A percentile compares a stretch with the other conserved stretches of the same genome.
Conservation (phyloP, 2,797 vertebrate genomes). For the Liparis tanakae region DNA sequence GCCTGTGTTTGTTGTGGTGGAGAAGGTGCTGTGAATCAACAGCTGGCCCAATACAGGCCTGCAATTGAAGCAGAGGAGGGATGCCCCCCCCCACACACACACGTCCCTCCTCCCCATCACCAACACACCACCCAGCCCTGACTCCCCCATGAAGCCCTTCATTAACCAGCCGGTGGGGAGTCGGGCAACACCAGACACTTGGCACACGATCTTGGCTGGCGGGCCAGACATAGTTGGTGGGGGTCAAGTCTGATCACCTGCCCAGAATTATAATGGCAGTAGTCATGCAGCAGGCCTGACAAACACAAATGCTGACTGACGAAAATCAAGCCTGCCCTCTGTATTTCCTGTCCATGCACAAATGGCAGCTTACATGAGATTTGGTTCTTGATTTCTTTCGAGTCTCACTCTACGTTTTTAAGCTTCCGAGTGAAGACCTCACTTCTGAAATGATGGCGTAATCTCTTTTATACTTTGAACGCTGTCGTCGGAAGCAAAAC, state of each 20-base stretch:
- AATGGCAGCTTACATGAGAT: constrained; percentile 22
- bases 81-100: constrained; percentile 43
- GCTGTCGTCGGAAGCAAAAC: background rate
- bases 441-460: background rate
- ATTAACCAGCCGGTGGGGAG: constrained; percentile 83
- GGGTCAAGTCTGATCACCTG: constrained; percentile 86
- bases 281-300: constrained; percentile 71
- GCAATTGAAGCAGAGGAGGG: constrained; percentile 66
- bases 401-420: background rate
- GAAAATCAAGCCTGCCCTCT: constrained; percentile 30
- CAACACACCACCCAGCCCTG: constrained; percentile 51
- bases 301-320: constrained; percentile 49
- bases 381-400: background rate
- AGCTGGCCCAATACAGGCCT: constrained; percentile 74
- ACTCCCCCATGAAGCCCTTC: constrained; percentile 79
- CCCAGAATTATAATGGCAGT: constrained; percentile 84
- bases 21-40: constrained; percentile 82
- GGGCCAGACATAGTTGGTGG: constrained; percentile 83
- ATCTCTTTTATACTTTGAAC: background rate
- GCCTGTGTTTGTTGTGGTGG: constrained; percentile 81
- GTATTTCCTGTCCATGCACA: background rate
- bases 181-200: constrained; percentile 82
- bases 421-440: constrained; percentile 9
- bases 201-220: constrained; percentile 81
- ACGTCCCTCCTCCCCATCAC: constrained; percentile 11